phyloP scores from a whole-genome alignment of 2,797 vertebrate species.

The Halcyon chelicuti region DNA sequence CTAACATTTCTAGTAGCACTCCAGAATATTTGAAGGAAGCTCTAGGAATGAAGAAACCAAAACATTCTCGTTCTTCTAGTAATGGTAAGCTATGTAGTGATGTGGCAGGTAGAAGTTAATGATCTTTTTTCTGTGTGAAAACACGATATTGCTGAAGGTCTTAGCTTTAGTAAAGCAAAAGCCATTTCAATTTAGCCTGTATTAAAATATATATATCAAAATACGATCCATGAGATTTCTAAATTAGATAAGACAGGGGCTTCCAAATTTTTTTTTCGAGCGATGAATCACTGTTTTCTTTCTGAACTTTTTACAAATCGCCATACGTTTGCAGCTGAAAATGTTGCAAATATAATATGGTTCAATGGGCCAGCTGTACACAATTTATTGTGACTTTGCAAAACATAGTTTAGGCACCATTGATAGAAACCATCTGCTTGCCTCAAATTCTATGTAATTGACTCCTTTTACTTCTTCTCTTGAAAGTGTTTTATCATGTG shows the following conservation, averaged over 20 bases:
- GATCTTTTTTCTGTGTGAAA: background rate
- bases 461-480: constrained; percentile 56
- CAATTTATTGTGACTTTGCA: constrained; percentile 68
- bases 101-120: background rate
- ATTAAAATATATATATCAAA: background rate
- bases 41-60: constrained; percentile 82
- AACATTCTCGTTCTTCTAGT: constrained; percentile 79
- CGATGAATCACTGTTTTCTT: constrained; percentile 37
- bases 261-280: constrained; percentile 19
- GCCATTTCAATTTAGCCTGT: background rate
- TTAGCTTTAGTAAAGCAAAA: background rate
- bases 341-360: background rate
- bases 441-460: constrained; percentile 53
- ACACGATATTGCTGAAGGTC: background rate
- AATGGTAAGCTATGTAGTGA: constrained; percentile 76
- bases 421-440: constrained; percentile 69
- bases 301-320: constrained; percentile 55
- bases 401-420: constrained; percentile 60
- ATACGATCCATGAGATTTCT: background rate
- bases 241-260: background rate
- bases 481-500: constrained; percentile 36
- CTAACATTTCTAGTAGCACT: constrained; percentile 46
- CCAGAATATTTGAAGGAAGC: constrained; percentile 86
- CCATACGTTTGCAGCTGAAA: constrained; percentile 58
- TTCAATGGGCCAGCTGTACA: constrained; percentile 70